phyloP scores from a whole-genome alignment of 2,113 vertebrate genomes.

The Pungitius pungitius region DNA sequence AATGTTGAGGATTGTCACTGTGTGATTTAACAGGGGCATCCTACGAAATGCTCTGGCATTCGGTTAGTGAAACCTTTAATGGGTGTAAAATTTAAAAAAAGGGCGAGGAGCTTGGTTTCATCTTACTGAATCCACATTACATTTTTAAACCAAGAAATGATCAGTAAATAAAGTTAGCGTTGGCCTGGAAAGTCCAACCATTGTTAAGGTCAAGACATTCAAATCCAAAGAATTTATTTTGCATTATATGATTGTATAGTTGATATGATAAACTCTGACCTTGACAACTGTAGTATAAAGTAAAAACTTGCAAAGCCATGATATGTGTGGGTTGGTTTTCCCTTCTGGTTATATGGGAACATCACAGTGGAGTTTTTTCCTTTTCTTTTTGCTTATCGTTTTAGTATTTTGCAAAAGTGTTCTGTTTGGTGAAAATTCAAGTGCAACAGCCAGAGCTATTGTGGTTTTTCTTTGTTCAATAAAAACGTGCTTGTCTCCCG shows the following conservation, averaged over 20 bases:
- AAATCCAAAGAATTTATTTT: conserved; percentile 57
- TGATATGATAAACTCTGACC: conserved; percentile 7
- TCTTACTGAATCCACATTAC: not conserved
- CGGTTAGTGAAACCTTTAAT: not conserved
- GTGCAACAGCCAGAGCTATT: conserved; percentile 64
- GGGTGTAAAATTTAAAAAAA: not conserved
- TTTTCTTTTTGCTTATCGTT: conserved; percentile 37
- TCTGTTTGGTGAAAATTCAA: conserved; percentile 65
- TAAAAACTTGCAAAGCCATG: conserved; percentile 50
- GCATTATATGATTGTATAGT: conserved; percentile 37
- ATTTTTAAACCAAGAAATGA: not conserved
- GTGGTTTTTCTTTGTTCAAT: conserved; percentile 71
- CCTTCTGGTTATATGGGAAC: conserved; percentile 52
- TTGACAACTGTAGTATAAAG: conserved; percentile 21
- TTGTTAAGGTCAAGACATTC: conserved; percentile 13
- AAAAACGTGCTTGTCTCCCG: conserved; percentile 63
- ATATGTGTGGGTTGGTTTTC: conserved; percentile 23
- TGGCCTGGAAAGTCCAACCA: conserved; percentile 12
- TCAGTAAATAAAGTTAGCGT: not conserved
- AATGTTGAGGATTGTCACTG: conserved; percentile 34
- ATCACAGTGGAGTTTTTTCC: conserved; percentile 28
- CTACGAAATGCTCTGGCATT: not conserved
- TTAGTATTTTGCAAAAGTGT: conserved; percentile 59
- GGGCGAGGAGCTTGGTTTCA: not conserved
- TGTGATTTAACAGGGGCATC: conserved; percentile 29